Conservation (phyloP, 2,797 vertebrate species). For the Melanotaenia pygmaea region DNA sequence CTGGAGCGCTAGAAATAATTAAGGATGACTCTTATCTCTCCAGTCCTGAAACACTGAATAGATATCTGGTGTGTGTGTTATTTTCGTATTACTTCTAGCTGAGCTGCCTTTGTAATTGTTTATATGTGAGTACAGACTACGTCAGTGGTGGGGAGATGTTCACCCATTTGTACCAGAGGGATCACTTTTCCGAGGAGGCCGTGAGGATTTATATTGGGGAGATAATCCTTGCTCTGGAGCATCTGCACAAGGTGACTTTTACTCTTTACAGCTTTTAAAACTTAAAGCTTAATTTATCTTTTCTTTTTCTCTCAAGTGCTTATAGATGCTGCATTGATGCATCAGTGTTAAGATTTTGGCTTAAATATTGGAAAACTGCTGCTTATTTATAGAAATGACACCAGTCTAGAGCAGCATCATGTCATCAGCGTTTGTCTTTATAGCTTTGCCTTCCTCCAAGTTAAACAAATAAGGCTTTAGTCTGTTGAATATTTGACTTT, state of each 20-base stretch:
- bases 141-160: conserved; percentile 96
- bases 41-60: conserved; percentile 22
- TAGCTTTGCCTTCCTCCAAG: neutral
- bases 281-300: neutral
- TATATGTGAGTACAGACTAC: conserved; percentile 84
- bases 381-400: neutral
- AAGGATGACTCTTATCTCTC: neutral
- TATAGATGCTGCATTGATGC: neutral
- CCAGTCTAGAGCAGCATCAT: neutral
- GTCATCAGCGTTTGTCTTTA: neutral
- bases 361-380: neutral
- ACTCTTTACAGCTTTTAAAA: neutral
- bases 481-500: conserved; percentile 3
- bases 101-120: conserved; percentile 46
- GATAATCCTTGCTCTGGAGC: conserved; percentile 91
- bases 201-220: conserved; percentile 92
- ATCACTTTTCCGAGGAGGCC: conserved; percentile 91
- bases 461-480: neutral
- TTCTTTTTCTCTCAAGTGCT: neutral
- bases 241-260: conserved; percentile 90
- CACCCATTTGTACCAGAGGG: conserved; percentile 93
- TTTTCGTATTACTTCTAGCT: conserved; percentile 34
- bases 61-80: conserved; percentile 3
- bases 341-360: neutral
- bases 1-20: neutral